Evolutionary conservation across 2,888 invertebrate genomes (phyloP).

Genomic region (Trichopria drosophilae): DNA sequence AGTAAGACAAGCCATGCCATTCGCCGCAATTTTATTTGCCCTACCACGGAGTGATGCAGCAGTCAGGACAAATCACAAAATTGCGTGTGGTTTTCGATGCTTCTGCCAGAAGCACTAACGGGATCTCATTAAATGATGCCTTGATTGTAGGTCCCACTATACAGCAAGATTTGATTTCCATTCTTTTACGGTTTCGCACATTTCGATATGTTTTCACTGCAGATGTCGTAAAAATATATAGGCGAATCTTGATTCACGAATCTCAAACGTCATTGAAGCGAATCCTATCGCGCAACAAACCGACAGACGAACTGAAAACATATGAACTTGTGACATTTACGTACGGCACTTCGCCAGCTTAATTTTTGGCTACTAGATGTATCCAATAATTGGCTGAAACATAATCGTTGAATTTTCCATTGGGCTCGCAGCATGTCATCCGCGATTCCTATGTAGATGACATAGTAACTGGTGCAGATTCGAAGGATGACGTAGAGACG

Average conservation of each 20-base stretch:
- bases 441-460: too few relatives aligned
- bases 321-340: constrained; percentile 28
- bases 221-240: constrained; percentile 21
- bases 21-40: too few relatives aligned
- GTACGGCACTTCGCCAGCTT: constrained; percentile 29
- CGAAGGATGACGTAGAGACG: too few relatives aligned
- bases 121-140: background rate
- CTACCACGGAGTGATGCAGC: background rate
- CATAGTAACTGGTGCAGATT: too few relatives aligned
- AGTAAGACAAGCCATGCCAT: too few relatives aligned
- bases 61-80: too few relatives aligned
- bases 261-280: constrained; percentile 30
- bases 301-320: too few relatives aligned
- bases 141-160: constrained; percentile 1
- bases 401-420: too few relatives aligned
- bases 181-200: constrained; percentile 12
- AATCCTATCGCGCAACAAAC: constrained; percentile 32
- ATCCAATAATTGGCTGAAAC: too few relatives aligned
- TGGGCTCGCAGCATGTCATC: too few relatives aligned
- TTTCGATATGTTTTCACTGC: constrained; percentile 15
- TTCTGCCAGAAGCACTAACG: background rate
- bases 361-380: too few relatives aligned
- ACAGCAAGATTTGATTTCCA: background rate
- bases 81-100: too few relatives aligned
- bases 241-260: constrained; percentile 18